Conservation (phyloP, 2,113 vertebrate species). For the Poeciliopsis occidentalis region DNA sequence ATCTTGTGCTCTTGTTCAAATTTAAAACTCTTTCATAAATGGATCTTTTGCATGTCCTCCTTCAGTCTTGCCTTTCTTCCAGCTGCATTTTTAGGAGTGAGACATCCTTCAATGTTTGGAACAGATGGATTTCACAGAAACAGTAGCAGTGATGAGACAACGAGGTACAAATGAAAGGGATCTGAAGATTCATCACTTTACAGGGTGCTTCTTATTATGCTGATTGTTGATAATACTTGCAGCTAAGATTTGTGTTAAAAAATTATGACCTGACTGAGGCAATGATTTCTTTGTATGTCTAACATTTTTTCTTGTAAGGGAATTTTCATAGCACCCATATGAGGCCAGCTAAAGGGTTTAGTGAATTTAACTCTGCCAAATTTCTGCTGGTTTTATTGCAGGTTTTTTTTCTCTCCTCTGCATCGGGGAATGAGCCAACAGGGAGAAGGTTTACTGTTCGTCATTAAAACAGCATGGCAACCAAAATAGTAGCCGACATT, state of each 20-base stretch:
- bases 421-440: constrained; percentile 44
- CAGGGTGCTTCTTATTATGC: neutral
- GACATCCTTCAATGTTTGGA: neutral
- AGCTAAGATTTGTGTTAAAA: neutral
- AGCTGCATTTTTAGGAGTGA: neutral
- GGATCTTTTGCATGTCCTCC: neutral
- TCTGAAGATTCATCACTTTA: neutral
- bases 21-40: neutral
- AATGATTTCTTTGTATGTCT: neutral
- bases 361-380: constrained; percentile 49
- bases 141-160: constrained; percentile 29
- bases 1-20: neutral
- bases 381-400: constrained; percentile 56
- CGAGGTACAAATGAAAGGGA: neutral
- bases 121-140: neutral
- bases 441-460: constrained; percentile 59
- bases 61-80: neutral
- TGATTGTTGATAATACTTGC: neutral
- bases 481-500: neutral
- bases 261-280: neutral
- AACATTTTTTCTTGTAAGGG: neutral
- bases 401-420: constrained; percentile 59
- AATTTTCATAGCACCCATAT: constrained; percentile 25
- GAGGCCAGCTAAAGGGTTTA: constrained; percentile 50
- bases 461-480: constrained; percentile 58